Base-by-base conservation (phyloP, 2,113 vertebrate genomes). In the Psittacula cyanocephala region DNA sequence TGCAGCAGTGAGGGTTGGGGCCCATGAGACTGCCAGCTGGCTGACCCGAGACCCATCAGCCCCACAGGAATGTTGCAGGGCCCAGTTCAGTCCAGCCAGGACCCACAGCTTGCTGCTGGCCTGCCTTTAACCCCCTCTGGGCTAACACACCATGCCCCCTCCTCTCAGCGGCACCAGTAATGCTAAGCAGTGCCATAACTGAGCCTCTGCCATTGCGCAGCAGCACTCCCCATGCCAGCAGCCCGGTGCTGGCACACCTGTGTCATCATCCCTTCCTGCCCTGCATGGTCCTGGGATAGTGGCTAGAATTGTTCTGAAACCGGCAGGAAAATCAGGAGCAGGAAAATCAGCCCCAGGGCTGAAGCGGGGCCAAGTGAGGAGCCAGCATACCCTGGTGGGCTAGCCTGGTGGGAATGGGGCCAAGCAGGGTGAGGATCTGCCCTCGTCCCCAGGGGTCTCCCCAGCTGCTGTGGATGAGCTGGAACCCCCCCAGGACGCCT, bases 1-100 rank as follows among this genome's bases (percentile, higher is more conserved):
- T 39, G 82, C 62, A 50, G 43, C 10, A 47, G 16, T 0, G 0
- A 24, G 25, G 53, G 35, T 64, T 0, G 0, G 39, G 17, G n/a
- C 2, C 44, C 27, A 20, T 1, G 1, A 33, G 18, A 31, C 70
- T 79, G 59, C 41, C 47, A 82, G 46, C n/a, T 1, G 2, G 35
- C 44, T 0, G 0, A 84, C 35, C 47, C 28, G 39, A 74, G 52
- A 64, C 31, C 47, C 70, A 41, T 46, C 41, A 70, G 65, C 50
- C 33, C 52, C 81, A 63, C 1, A 5, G 31, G 31, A 46, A 71
- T 12, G 20, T 35, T 75, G 47, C 37, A 80, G 41, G 35, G 18
- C 37, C 29, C 67, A 46, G 18, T 1, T 33, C 33, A 80, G 31
- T 62, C 50, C 28, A 60, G 10, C 19, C 31, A 23, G 43, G 28